Percentiles rank a stretch among this genome's conserved stretches.
Evolutionary conservation across 2,113 vertebrate species (phyloP).

Genomic region (Psittacus erithacus): DNA sequence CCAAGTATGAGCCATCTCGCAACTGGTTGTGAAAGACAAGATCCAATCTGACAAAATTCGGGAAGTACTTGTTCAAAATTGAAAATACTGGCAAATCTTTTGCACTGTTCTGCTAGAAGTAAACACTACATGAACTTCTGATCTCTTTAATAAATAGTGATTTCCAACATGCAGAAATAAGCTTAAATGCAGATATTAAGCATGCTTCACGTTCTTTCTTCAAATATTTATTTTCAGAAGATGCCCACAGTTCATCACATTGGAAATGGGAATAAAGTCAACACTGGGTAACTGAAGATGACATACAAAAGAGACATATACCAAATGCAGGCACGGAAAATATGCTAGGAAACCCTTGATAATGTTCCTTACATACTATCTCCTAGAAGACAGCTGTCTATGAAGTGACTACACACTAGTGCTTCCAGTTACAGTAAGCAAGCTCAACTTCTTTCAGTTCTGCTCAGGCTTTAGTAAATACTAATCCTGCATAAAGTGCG

Average conservation of each 20-base stretch:
- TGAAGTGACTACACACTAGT: neutral
- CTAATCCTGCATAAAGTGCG: neutral
- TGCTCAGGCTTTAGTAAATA: neutral
- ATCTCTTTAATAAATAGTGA: neutral
- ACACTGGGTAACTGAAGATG: neutral
- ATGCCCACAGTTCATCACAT: neutral
- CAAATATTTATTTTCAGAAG: neutral
- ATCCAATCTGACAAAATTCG: neutral
- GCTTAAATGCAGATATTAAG: neutral
- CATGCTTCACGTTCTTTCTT: neutral
- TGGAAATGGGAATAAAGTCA: neutral
- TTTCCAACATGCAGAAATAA: neutral
- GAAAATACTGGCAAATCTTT: neutral
- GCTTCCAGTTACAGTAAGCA: neutral
- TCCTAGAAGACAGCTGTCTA: neutral
- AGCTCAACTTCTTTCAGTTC: neutral
- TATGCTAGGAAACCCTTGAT: neutral
- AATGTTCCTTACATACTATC: neutral
- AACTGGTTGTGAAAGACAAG: neutral
- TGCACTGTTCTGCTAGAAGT: neutral
- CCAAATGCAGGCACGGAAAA: neutral
- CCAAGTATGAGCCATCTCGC: neutral
- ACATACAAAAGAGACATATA: neutral
- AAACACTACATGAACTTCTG: neutral
- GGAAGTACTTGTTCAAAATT: neutral